Evolutionary conservation across 37 sponge, comb jelly and placozoan species (phyloP), one percentile per base, ranked within the genome.

Genomic region (Tethya wilhelma): DNA sequence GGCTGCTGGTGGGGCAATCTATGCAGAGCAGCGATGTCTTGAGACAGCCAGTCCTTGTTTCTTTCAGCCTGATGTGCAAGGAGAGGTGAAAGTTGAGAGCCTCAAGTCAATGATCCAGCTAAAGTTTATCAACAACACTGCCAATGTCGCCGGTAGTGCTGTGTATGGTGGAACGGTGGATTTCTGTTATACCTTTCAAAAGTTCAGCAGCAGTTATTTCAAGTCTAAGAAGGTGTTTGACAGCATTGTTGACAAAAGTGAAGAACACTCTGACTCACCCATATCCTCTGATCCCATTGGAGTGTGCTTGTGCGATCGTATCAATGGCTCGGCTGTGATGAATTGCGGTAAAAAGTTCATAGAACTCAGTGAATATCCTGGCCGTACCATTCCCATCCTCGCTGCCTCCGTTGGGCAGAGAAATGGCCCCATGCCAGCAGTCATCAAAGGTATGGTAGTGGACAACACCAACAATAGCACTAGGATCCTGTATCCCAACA

Each of bases 81-180:
- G 20, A 55, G 29, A 55, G 20, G 41, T n/a, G 22, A 2, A 69
- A 23, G 33, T 33, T 29, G 12, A 1, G 26, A 4, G 11, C 32
- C 32, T 33, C 32, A 73, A 55, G 73, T 4, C 33, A 1, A 38
- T 23, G 44, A 32, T 46, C 36, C 20, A 1, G 14, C 36, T 73
- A 20, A 30, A 29, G 17, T 73, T 73, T 55, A 37, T 7, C 36
- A 55, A 55, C 36, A 73, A 73, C 32, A 46, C 32, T 20, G 73
- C 73, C 12, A 31, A 31, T 11, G 9, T 30, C 4, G 56, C 73
- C 53, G 73, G 73, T 55, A 3, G 20, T 73, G 73, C 37, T 20
- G 22, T 73, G 26, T 73, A 73, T 55, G 73, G 73, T 55, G 73
- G 73, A 12, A 32, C 73, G 1, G 56, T 73, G 17, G 73, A 73